A percentile compares a stretch with the other conserved stretches of the same genome.
These are phyloP conservation scores for Telmatherina bonti DNA, from an alignment of 2,797 vertebrate species.

Conservation along the genomic window DNA sequence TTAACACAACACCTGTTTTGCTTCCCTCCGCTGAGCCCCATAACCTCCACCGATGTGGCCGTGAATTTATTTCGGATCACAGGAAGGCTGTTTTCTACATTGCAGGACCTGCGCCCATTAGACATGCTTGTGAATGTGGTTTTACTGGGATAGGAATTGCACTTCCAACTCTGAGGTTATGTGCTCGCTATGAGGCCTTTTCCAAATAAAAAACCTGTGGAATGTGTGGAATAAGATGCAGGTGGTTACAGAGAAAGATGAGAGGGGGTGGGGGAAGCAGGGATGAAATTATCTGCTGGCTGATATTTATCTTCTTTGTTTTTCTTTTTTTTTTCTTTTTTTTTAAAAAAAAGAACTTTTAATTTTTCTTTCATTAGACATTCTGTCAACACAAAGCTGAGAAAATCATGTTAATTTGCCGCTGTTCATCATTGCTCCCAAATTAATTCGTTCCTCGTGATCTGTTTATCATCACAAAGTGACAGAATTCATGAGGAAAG, in stretches of 20 bases:
- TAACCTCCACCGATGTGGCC: constrained; percentile 29
- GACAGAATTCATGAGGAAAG: constrained; percentile 25
- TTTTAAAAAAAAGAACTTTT: neutral
- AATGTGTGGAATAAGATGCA: constrained; percentile 55
- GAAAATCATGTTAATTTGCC: constrained; percentile 12
- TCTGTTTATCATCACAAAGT: constrained; percentile 26
- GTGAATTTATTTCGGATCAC: constrained; percentile 31
- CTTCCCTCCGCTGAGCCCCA: constrained; percentile 16
- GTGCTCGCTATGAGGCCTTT: constrained; percentile 37
- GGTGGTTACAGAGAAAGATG: constrained; percentile 32
- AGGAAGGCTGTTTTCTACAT: constrained; percentile 53
- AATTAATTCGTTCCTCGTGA: constrained; percentile 18
- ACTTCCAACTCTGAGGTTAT: constrained; percentile 44
- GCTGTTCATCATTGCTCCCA: constrained; percentile 25
- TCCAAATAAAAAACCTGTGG: constrained; percentile 50
- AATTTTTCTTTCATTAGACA: constrained; percentile 1
- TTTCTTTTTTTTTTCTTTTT: no score
- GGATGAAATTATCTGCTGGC: neutral
- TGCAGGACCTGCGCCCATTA: constrained; percentile 37
- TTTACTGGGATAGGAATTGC: constrained; percentile 56
- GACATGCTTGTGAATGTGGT: constrained; percentile 47
- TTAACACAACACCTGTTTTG: constrained; percentile 38
- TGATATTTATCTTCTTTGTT: neutral
- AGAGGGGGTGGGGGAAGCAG: neutral
- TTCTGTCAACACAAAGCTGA: constrained; percentile 1